Evolutionary conservation across 2,113 vertebrate species (phyloP).

Genomic region (Rhinolophus ferrumequinum): DNA sequence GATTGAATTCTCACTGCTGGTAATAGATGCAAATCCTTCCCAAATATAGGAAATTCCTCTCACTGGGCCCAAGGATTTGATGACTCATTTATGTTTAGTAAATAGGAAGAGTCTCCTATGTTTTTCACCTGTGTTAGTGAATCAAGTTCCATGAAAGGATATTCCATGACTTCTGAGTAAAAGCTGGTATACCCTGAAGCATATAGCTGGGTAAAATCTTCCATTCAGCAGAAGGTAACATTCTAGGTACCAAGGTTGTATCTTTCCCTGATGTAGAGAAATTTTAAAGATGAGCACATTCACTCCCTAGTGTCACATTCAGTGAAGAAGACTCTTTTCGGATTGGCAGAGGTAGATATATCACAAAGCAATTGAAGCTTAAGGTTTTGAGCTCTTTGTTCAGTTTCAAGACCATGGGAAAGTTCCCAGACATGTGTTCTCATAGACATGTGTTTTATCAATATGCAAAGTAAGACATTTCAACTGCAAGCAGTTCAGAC

Average conservation of each 20-base stretch:
- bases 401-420: neutral
- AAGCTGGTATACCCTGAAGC: neutral
- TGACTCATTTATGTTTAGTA: neutral
- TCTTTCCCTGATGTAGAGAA: neutral
- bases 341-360: neutral
- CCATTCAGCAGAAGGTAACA: neutral
- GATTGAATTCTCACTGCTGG: neutral
- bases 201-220: neutral
- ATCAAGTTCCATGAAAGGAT: neutral
- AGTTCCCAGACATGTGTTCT: neutral
- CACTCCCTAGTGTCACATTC: neutral
- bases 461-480: neutral
- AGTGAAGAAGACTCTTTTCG: neutral
- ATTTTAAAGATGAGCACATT: neutral
- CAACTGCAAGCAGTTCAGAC: neutral
- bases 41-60: neutral
- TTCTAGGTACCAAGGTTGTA: neutral
- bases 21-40: neutral
- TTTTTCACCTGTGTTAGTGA: neutral
- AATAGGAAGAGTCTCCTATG: neutral
- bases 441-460: neutral
- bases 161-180: too few species aligned
- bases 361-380: neutral
- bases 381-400: neutral
- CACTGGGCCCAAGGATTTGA: neutral